phyloP scores from a whole-genome alignment of 1,140 invertebrate species.

The Sarcophaga bullata region DNA sequence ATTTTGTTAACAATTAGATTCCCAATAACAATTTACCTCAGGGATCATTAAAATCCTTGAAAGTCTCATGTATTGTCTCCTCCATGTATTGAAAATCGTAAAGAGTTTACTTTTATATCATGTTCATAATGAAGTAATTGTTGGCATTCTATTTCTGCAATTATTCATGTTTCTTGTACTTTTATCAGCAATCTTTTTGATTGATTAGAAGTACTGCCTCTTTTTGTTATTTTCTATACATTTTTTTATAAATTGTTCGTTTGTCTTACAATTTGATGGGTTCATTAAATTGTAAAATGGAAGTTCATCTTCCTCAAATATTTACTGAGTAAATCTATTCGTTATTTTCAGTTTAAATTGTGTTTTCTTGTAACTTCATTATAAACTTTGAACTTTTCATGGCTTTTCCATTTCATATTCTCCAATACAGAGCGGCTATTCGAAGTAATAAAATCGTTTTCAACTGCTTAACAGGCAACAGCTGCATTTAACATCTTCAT shows the following conservation, averaged over 20 bases:
- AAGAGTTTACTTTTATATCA: neutral
- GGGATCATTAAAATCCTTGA: no score
- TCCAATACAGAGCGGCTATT: neutral
- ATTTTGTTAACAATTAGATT: no score
- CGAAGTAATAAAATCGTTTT: neutral
- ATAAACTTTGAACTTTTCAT: conserved; percentile 43
- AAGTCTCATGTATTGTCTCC: no score
- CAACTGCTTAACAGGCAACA: conserved; percentile 34
- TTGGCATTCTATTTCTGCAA: neutral
- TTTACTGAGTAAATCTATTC: conserved; percentile 16
- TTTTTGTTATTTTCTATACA: conserved; percentile 36
- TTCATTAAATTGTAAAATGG: conserved; percentile 48
- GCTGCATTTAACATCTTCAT: conserved; percentile 40
- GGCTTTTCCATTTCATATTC: neutral
- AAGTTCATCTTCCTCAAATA: conserved; percentile 43
- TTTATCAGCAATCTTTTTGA: conserved; percentile 28
- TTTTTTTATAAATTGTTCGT: no score
- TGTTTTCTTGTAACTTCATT: conserved; percentile 34
- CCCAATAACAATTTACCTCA: no score
- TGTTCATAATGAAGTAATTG: neutral
- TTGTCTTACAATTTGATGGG: conserved; percentile 45
- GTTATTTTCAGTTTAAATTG: no score
- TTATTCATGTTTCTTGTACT: neutral
- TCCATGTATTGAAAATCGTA: no score
- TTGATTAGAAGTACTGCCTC: conserved; percentile 13